Base-by-base conservation (phyloP, 2,797 vertebrate genomes). In the Megalops cyprinoides region DNA sequence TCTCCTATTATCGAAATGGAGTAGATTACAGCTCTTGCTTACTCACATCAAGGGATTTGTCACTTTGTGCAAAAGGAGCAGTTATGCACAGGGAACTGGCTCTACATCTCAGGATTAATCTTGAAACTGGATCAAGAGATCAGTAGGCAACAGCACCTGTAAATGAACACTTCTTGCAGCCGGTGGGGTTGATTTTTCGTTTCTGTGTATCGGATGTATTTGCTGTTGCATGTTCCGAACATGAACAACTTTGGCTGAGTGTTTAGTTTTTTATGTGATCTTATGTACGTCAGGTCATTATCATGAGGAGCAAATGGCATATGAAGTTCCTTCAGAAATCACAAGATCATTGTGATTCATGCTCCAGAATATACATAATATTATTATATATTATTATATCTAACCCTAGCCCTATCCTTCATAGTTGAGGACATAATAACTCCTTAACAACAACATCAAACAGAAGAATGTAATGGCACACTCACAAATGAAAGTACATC, bases 21-120 rank as follows among this genome's bases (percentile, higher is more conserved):
- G 53, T 62, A 80, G 79, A 76, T 80, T 62, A 76, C 53, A 80
- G 73, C 49, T 42, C 49, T 39, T 39, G 73, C 42, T 12, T 62
- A 25, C 44, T 74, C 20, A 39, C 55, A 5, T 31, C 18, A 42
- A 51, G 28, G 58, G 73, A 51, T 28, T 37, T 80, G 79, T 76
- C 75, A 23, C 51, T 74, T 23, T 76, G 71, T 75, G 71, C 31
- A 18, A 42, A 75, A 62, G 56, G 10, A n/a, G n/a, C n/a, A n/a
- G n/a, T n/a, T n/a, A n/a, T n/a, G n/a, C n/a, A n/a, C n/a, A n/a
- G n/a, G n/a, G n/a, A n/a, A 39, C 42, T 34, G 5, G 5, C 20
- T 23, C 79, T 60, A 46, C 7, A 58, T 42, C 69, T 23, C 14
- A 9, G 49, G 60, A 74, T 80, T 80, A 76, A 76, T 49, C 56